Percentiles rank a stretch among this genome's conserved stretches.
Conservation (phyloP, 2,888 invertebrate genomes). For the Andrena haemorrhoa region DNA sequence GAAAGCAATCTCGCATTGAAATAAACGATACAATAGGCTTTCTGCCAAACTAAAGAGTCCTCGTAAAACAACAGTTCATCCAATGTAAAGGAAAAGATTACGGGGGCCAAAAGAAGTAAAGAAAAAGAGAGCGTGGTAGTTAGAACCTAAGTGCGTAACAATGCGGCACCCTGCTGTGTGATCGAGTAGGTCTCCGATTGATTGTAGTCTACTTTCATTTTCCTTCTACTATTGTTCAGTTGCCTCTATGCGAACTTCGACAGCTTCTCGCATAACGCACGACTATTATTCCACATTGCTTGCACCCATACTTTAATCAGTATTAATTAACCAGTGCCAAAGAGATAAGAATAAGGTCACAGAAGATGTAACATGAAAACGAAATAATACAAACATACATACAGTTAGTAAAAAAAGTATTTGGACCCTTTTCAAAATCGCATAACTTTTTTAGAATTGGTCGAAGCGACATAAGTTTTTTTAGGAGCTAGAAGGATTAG, state of each 20-base stretch:
- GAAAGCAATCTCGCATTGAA: slow-evolving; percentile 72
- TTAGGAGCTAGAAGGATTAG: no score
- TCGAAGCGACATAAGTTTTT: no score
- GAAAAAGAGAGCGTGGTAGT: slow-evolving; percentile 45
- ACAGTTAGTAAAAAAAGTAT: no score
- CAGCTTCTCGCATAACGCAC: slow-evolving; percentile 36
- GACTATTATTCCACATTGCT: no score
- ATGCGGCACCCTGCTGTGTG: slow-evolving; percentile 75
- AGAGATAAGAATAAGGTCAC: no score
- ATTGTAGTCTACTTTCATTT: slow-evolving; percentile 52
- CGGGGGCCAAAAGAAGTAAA: slow-evolving; percentile 32
- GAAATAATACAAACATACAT: no score
- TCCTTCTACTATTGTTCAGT: slow-evolving; percentile 52
- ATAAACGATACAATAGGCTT: slow-evolving; percentile 64
- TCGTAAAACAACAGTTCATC: slow-evolving; percentile 59
- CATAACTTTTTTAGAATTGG: no score
- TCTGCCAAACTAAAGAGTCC: slow-evolving; percentile 57
- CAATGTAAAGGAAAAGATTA: slow-evolving; percentile 45
- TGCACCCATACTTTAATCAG: no score
- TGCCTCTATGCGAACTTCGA: slow-evolving; percentile 32
- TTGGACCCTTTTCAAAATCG: no score
- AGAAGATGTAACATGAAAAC: no score
- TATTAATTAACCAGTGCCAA: no score
- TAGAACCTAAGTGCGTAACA: slow-evolving; percentile 60
- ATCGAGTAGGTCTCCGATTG: slow-evolving; percentile 66